Base-by-base conservation (phyloP, 1,140 invertebrate genomes). In the Drosophila subobscura region DNA sequence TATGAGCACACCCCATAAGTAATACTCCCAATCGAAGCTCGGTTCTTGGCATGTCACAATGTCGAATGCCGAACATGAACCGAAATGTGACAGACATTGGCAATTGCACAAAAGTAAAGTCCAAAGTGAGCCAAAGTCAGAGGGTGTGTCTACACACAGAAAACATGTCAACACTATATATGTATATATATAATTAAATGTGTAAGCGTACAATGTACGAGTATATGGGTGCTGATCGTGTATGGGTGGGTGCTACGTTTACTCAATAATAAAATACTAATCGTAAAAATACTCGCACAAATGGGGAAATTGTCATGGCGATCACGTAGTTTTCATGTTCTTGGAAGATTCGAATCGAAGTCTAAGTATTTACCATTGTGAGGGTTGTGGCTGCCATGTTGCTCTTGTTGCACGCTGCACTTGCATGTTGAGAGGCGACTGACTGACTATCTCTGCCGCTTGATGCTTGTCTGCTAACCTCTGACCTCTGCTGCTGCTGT, bases 301-400 rank as follows among this genome's bases (percentile, higher is more conserved):
- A 79, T 83, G 78, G 56, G 56, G 70, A 78, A 72, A 79, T 86
- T 86, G 83, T 73, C 78, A 86, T 83, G 83, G 22, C 71, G 75
- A 88, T 86, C 83, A 86, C 81, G 83, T 86, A 80, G 72, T 33
- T 33, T 33, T 33, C 64, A 56, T 58, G 54, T 80, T 79, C 77
- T 74, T 64, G 44, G 55, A 66, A 77, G 67, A 75, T 67, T 67
- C 59, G 49, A 46, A 8, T 29, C 3, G 8, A 25, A 25, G 33
- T 22, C 49, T 20, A 20, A 20, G 16, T 25, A 54, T 57, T 64
- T 53, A 16, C 67, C 47, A 65, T 59, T 60, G 68, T 20, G 16
- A 20, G 68, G 47, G 56, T 41, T 50, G 45, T 12, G 14, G 23
- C 25, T 14, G 5, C 42, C 22, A 12, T 54, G 55, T 33, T 56